Evolutionary conservation across 2,888 invertebrate genomes (phyloP), one percentile per base, ranked within the genome.

Genomic region (Dryomyza anilis): DNA sequence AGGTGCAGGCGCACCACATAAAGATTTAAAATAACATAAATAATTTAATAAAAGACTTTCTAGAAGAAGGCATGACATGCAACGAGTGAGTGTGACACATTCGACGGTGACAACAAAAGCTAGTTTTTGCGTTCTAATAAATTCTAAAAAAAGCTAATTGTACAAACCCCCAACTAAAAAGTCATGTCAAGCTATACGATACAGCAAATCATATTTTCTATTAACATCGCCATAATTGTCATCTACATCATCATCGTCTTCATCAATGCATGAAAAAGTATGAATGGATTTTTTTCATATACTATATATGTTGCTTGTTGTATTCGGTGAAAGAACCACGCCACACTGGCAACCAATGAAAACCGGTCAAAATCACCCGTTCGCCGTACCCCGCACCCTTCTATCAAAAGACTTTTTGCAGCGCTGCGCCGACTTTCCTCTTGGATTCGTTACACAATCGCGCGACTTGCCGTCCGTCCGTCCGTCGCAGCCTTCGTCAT

Each of bases 331-430:
- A 65, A 58, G 63, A 68, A 76, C 72, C 76, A 76, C 74, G 76
- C 76, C 76, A 76, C 71, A 59, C 55, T 65, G 67, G 69, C 65
- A 59, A 67, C 76, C 76, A 76, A 76, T 76, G 71, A 73, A 64
- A 72, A 66, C 67, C 66, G 58, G 69, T 64, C 64, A 43, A 52
- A 57, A 29, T 30, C 55, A 59, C 53, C 65, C 57, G 62, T n/a
- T n/a, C n/a, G n/a, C n/a, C n/a, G n/a, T n/a, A 50, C 60, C 65
- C 58, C 45, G 25, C 65, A 29, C 23, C 57, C 33, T 30, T 45
- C 46, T 56, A 57, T n/a, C n/a, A n/a, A n/a, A 55, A 59, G 63
- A 61, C 57, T 23, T 53, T 23, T 55, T 58, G 19, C 43, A 29
- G 45, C n/a, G 2, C 33, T 53, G 46, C 50, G 64, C 30, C 30